A percentile compares a stretch with the other conserved stretches of the same genome.
Conservation (phyloP, 2,113 vertebrate species). For the Gavialis gangeticus region DNA sequence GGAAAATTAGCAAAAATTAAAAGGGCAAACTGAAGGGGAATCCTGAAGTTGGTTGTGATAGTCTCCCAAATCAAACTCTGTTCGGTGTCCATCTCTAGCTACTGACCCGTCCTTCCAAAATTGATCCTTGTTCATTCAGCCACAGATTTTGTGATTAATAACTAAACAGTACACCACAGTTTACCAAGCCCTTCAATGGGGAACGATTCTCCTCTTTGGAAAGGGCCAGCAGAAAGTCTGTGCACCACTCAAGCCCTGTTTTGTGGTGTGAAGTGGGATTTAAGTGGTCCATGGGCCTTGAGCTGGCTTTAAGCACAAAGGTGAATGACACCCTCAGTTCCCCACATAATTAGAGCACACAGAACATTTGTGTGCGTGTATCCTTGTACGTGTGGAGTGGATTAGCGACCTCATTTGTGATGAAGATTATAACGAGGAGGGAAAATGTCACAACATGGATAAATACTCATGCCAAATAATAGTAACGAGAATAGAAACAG, state of each 20-base stretch:
- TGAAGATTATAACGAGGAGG: constrained; percentile 49
- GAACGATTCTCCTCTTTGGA: neutral
- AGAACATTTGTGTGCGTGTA: neutral
- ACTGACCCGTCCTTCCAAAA: neutral
- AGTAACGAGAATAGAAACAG: constrained; percentile 39
- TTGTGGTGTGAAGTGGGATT: constrained; percentile 9
- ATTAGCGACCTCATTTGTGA: constrained; percentile 46
- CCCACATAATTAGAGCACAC: neutral
- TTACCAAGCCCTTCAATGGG: neutral
- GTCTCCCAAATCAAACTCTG: neutral
- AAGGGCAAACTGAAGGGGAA: neutral
- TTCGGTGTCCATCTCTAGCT: neutral
- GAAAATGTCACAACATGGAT: constrained; percentile 60
- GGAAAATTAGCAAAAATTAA: neutral
- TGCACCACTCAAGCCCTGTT: neutral
- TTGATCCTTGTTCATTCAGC: neutral
- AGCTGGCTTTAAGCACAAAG: neutral
- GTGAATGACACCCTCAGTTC: neutral
- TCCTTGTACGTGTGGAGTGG: neutral
- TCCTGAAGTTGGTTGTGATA: neutral
- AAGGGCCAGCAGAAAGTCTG: neutral
- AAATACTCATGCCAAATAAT: constrained; percentile 63
- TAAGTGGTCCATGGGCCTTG: neutral
- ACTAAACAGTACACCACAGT: neutral
- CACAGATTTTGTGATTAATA: neutral